Percentiles rank a stretch among this genome's conserved stretches.
These are phyloP conservation scores for Pseudopipra pipra DNA, from an alignment of 2,113 vertebrate genomes.

Conservation along the genomic window DNA sequence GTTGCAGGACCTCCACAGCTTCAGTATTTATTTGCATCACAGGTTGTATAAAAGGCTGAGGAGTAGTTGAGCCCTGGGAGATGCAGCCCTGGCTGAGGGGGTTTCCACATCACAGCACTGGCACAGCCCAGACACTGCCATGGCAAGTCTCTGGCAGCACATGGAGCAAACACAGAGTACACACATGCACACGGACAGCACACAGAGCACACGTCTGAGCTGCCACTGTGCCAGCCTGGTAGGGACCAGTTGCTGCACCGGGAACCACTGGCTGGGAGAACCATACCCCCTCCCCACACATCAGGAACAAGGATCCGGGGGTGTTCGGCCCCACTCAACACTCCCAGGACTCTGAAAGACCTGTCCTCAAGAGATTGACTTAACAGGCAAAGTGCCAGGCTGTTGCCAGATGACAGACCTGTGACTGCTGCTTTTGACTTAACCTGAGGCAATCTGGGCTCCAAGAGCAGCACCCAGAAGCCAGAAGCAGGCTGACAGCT, in stretches of 20 bases:
- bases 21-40: neutral
- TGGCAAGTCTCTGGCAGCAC: neutral
- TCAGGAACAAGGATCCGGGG: accelerated
- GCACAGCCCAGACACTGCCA: neutral
- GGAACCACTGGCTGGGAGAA: neutral
- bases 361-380: neutral
- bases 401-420: neutral
- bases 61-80: accelerated
- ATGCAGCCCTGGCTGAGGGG: neutral
- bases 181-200: neutral
- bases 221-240: neutral
- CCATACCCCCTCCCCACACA: accelerated
- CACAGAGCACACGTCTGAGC: neutral
- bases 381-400: no score
- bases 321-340: neutral
- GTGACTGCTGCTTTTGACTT: neutral
- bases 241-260: accelerated
- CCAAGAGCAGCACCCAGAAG: accelerated
- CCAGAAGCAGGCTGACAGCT: neutral
- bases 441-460: neutral
- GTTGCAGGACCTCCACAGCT: neutral
- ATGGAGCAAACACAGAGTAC: accelerated
- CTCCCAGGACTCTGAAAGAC: accelerated
- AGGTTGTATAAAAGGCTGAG: neutral
- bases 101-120: neutral